phyloP scores from a whole-genome alignment of 1,140 invertebrate genomes.

The Asbolus verrucosus region DNA sequence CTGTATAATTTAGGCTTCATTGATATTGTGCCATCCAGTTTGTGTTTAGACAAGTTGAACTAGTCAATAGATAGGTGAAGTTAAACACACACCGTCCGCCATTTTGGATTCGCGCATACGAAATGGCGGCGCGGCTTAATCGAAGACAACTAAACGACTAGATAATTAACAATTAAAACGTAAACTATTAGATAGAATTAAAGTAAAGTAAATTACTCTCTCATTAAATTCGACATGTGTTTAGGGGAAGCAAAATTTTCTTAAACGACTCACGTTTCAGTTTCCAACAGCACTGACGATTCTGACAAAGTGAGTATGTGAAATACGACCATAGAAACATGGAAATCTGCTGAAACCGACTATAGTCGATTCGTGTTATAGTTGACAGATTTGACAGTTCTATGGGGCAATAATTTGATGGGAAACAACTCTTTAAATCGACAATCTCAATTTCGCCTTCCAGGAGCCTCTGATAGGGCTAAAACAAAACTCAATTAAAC shows the following conservation, averaged over 20 bases:
- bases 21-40: conserved; percentile 16
- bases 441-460: conserved; percentile 47
- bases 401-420: conserved; percentile 33
- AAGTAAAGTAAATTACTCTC: conserved; percentile 63
- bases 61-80: neutral
- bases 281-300: neutral
- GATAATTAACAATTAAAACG: conserved; percentile 36
- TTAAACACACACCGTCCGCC: neutral
- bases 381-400: conserved; percentile 7
- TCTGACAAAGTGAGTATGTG: too few species aligned
- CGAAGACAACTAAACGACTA: conserved; percentile 34
- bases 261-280: conserved; percentile 5
- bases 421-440: conserved; percentile 39
- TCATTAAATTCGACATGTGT: conserved; percentile 52
- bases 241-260: conserved; percentile 47
- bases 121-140: conserved; percentile 8
- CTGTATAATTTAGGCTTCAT: conserved; percentile 21
- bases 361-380: conserved; percentile 27
- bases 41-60: conserved; percentile 26
- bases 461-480: conserved; percentile 33
- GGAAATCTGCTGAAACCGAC: conserved; percentile 7
- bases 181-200: conserved; percentile 61
- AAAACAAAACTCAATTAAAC: conserved; percentile 22
- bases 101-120: neutral
- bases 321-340: conserved; percentile 28